These are phyloP conservation scores for Ligdia adustata DNA, from an alignment of 2,888 invertebrate species.

Conservation along the genomic window DNA sequence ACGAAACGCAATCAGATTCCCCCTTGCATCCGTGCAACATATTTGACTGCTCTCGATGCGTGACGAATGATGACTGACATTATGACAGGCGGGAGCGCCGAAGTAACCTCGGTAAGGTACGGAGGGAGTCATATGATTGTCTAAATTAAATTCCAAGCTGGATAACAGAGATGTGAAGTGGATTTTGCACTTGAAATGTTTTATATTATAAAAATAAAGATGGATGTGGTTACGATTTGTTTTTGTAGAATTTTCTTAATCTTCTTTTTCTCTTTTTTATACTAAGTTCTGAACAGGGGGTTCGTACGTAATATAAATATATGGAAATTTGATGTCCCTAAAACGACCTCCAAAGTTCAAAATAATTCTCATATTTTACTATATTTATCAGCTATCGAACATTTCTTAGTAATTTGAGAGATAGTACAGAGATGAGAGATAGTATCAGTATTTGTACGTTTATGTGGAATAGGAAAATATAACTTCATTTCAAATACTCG, in stretches of 20 bases:
- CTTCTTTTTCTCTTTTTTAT: no score
- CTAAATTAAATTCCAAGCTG: conserved; percentile 59
- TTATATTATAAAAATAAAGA: not conserved
- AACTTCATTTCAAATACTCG: no score
- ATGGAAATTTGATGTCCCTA: no score
- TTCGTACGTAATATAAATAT: no score
- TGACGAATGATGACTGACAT: conserved; percentile 76
- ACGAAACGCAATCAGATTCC: conserved; percentile 56
- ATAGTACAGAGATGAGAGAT: no score
- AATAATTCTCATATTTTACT: no score
- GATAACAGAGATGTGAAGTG: conserved; percentile 39
- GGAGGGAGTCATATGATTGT: conserved; percentile 38
- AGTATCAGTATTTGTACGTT: no score
- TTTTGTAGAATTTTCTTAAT: not conserved
- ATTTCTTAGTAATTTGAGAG: no score
- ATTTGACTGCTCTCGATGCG: conserved; percentile 60
- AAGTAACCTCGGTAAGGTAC: conserved; percentile 50
- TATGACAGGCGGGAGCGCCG: conserved; percentile 50
- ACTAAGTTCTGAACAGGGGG: no score
- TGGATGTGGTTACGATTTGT: conserved; percentile 5
- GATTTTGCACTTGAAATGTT: conserved; percentile 9
- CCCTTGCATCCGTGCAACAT: conserved; percentile 54
- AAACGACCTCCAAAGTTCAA: no score
- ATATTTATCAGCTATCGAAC: no score
- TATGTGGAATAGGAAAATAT: no score